Base-by-base conservation (phyloP, 2,113 vertebrate genomes). In the Psittacus erithacus region DNA sequence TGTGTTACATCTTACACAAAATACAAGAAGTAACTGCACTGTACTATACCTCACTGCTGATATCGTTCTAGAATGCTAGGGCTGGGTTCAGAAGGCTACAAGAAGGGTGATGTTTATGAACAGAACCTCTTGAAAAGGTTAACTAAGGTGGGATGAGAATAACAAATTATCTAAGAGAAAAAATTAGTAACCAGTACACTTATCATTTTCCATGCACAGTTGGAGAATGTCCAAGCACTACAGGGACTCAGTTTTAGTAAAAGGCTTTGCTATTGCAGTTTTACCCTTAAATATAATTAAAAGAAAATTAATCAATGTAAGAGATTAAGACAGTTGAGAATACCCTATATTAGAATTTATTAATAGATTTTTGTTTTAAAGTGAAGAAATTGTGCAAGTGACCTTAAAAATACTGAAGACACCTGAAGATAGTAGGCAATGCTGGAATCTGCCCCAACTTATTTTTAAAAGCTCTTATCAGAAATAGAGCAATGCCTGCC, bases 41-140 rank as follows among this genome's bases (percentile, higher is more conserved):
- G 47, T 85, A 92, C 87, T 92, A 83, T 63, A 94, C 70, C 92
- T 96, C 95, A 85, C 95, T 69, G 75, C 78, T 93, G 78, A 90
- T 63, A 85, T 76, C 70, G 52, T 93, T 94, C 85, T 85, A 94
- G 75, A 96, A 94, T 69, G 78, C 90, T 93, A 96, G 65, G 59
- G 68, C 85, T 96, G 92, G 70, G 75, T 76, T 94, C 70, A 88
- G 90, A 92, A 82, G 74, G 79, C 82, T 89, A 91, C 87, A 95
- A 92, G 68, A 92, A 87, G 79, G 75, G 93, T 88, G 85, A 82
- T 73, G 79, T 57, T 90, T 88, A 86, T 77, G 88, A 96, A 96
- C 70, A 94, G 85, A 96, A 85, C 27, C 70, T 91, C 78, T 87
- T 90, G 62, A 53, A 92, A 96, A 93, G 65, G 82, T 93, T 95